A percentile compares a stretch with the other conserved stretches of the same genome.
phyloP scores from a whole-genome alignment of 2,888 invertebrate species.

The Caenorhabditis doughertyi region DNA sequence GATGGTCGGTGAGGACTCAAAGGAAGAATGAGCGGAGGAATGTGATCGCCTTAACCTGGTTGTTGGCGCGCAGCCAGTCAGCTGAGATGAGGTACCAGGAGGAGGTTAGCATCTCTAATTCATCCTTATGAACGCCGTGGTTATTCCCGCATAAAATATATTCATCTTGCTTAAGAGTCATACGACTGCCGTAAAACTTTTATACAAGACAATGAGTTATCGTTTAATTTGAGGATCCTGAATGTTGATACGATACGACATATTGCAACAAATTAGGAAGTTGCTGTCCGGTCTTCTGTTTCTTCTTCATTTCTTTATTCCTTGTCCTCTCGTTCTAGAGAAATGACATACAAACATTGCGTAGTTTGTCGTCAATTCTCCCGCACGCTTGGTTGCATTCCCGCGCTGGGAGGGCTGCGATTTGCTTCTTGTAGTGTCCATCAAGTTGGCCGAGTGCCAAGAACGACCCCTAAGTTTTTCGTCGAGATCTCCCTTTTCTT shows the following conservation, averaged over 20 bases:
- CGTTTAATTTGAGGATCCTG: constrained; percentile 19
- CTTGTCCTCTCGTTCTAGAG: constrained; percentile 22
- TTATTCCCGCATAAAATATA: constrained; percentile 22
- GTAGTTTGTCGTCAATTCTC: constrained; percentile 42
- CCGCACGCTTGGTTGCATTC: constrained; percentile 62
- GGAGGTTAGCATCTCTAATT: constrained; percentile 44
- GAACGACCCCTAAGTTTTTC: constrained; percentile 54
- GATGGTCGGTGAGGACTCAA: constrained; percentile 37
- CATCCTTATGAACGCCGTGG: constrained; percentile 18
- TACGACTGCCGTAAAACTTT: constrained; percentile 26
- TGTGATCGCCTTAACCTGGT: constrained; percentile 59
- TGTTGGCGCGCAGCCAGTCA: constrained; percentile 56
- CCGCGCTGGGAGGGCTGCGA: constrained; percentile 59
- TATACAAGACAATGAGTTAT: constrained; percentile 33
- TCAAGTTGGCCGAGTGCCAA: constrained; percentile 61
- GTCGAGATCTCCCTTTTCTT: constrained; percentile 36
- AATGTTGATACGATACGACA: constrained; percentile 38
- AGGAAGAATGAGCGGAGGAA: constrained; percentile 42
- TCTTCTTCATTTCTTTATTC: constrained; percentile 25
- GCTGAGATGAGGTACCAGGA: constrained; percentile 63
- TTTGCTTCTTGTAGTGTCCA: constrained; percentile 48
- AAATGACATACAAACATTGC: constrained; percentile 53
- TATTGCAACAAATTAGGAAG: constrained; percentile 48
- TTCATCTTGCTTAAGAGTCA: constrained; percentile 35
- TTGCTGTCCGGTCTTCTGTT: constrained; percentile 10